Base-by-base conservation (phyloP, 2,888 invertebrate genomes). In the Hydriomena furcata region DNA sequence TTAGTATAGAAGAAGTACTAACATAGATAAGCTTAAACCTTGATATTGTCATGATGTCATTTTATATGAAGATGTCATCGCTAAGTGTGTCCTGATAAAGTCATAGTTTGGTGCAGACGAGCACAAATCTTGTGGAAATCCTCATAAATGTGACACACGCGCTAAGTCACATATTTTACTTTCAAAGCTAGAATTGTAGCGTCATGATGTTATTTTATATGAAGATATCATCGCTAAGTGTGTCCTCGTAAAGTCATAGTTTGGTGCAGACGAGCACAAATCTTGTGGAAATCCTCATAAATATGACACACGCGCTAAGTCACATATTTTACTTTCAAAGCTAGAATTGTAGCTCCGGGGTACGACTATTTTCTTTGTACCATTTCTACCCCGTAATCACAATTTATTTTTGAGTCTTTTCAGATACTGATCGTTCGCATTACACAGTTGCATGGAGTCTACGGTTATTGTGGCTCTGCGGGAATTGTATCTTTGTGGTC, bases 321-420 rank as follows among this genome's bases (percentile, higher is more conserved):
- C 24, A 31, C 24, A n/a, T n/a, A n/a, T 13, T 24, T 25, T 36
- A 17, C 13, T 10, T 24, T 11, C 7, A 24, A 17, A 20, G 10
- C 1, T 2, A 4, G 7, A 17, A 11, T n/a, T 12, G 7, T 5
- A 27, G 5, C 30, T 25, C 25, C 7, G 5, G 8, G 28, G 5
- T 60, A 55, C 43, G 47, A 48, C 49, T 40, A 27, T 48, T 55
- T 54, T 60, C 63, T 66, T 70, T 69, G 56, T 66, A 60, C 62
- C 35, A 45, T 58, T 61, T 47, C 44, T 46, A 49, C 51, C 38
- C 27, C 34, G 61, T 68, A 68, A 66, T 66, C 65, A 62, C 60
- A 65, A 63, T 64, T 62, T 63, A 70, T 61, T 66, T 71, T 70
- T 59, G 63, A 63, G 64, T 58, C 53, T 28, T 46, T 52, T 44